phyloP scores from a whole-genome alignment of 2,113 vertebrate species.

The Thamnophis sirtalis region DNA sequence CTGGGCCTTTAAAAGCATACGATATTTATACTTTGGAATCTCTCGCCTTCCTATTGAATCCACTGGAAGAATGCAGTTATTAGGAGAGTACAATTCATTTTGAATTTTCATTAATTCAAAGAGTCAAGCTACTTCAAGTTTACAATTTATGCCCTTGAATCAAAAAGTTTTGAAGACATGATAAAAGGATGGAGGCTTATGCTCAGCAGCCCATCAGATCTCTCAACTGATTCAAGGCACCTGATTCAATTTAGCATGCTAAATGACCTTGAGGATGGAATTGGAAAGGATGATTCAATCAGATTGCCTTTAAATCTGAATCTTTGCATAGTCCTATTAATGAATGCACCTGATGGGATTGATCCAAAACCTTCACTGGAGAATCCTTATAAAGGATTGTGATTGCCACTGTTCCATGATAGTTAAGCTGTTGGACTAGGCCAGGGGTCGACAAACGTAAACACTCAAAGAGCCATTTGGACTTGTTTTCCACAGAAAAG shows the following conservation, averaged over 20 bases:
- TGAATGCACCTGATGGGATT: background rate
- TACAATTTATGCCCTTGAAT: background rate
- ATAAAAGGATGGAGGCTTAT: background rate
- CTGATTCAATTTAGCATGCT: background rate
- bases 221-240: background rate
- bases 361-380: background rate
- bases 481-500: too few species aligned
- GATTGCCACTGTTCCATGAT: background rate
- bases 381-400: background rate
- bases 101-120: background rate
- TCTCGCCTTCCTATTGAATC: background rate
- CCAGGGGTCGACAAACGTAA: too few species aligned
- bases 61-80: background rate
- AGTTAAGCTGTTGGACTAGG: background rate
- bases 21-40: background rate
- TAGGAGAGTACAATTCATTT: background rate
- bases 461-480: too few species aligned
- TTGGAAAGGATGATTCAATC: background rate
- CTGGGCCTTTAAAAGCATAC: background rate
- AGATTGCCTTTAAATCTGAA: background rate
- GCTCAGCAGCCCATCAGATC: background rate
- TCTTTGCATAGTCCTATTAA: background rate
- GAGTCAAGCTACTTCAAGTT: background rate
- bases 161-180: background rate
- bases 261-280: background rate